Evolutionary conservation across 2,113 vertebrate genomes (phyloP), one percentile per base, ranked within the genome.

Genomic region (Dipodomys spectabilis): DNA sequence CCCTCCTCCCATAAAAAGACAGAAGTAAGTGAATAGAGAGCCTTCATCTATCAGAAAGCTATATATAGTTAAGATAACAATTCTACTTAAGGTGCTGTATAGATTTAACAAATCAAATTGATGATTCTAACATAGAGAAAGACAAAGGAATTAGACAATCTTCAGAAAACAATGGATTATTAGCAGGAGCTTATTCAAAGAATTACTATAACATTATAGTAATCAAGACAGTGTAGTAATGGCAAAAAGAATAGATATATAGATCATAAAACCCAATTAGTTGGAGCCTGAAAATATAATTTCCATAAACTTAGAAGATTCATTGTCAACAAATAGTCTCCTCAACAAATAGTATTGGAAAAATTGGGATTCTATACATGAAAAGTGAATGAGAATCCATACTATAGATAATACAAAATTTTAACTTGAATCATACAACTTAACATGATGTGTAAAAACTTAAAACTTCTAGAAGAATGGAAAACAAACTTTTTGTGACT

Each of bases 401-500:
- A 39, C 23, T 49, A 32, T 3, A 5, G 22, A 88, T n/a, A 84
- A 65, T 13, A 81, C 6, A 57, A 32, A 74, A 62, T 82, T 45
- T 82, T 49, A 69, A 75, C 44, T 86, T 60, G 20, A 94, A 93
- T 69, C 35, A 81, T 1, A 75, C n/a, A 93, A 60, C 53, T 28
- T 74, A 85, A 92, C 82, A 83, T n/a, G 62, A 65, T 88, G 69
- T 18, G 19, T 20, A 62, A 85, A 80, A 82, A 20, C 65, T 35
- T 35, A 80, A 84, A 72, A 84, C 45, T 49, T 67, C 68, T 75
- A 68, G 60, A 82, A 81, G 57, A 93, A 92, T n/a, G 67, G 22
- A 86, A 25, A 68, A 83, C 25, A 68, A 80, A 72, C 27, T 75
- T 1, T 49, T 67, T 84, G 68, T 62, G 53, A 57, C 53, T 57